Evolutionary conservation across 1,140 invertebrate species (phyloP), one percentile per base, ranked within the genome.

Genomic region (Parapsyche elsis): DNA sequence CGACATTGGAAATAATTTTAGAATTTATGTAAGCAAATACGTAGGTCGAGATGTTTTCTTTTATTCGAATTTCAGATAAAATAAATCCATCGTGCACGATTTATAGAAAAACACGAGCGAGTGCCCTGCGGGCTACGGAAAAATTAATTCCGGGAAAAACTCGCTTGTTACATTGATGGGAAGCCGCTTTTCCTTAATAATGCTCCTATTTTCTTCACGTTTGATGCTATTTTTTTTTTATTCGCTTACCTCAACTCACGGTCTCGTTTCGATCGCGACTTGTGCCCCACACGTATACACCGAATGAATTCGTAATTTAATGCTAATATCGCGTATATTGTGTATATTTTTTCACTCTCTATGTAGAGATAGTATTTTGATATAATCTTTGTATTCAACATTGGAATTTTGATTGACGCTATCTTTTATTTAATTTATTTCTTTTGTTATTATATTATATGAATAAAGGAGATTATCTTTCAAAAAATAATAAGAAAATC

Each of bases 131-230:
- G 49, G 49, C 16, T 53, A 4, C 49, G 49, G 64, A n/a, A 26
- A 67, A 67, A 67, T 67, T 67, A 67, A 24, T 67, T 67, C 64
- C 23, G 9, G 5, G 23, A 67, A 67, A 53, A 67, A 67, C 24
- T 67, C 64, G 19, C 21, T 14, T 16, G 21, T 23, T 61, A 2
- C 16, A 53, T 12, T 53, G 49, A 53, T 16, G 49, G 12, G 49
- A 53, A 14, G 49, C 49, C 24, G 23, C 64, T 19, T 67, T 67
- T n/a, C 64, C 10, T 10, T 30, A n/a, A 30, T 30, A 67, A 67
- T 67, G 19, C 24, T 67, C 64, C 19, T n/a, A 30, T 67, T 67
- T 67, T 67, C 64, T n/a, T 67, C 21, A 61, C n/a, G 10, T 61
- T 61, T 61, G 9, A 61, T 16, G 21, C 24, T 14, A 67, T 14